A percentile compares a stretch with the other conserved stretches of the same genome.
Evolutionary conservation across 2,888 invertebrate species (phyloP).

Genomic region (Abscondita cerata): DNA sequence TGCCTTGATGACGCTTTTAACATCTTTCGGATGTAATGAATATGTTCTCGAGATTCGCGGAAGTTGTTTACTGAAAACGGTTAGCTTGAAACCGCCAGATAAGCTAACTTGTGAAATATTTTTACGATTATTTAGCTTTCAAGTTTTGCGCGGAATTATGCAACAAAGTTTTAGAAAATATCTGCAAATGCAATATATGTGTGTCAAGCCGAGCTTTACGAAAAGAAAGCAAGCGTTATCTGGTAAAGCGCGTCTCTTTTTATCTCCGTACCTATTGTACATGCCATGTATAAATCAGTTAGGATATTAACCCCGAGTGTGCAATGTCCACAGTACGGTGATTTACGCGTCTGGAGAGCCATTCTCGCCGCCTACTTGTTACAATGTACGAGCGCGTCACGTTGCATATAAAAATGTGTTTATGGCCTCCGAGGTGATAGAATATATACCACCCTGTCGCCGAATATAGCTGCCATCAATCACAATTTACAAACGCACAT

Average conservation of each 20-base stretch:
- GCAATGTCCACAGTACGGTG: constrained; percentile 56
- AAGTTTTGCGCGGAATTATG: constrained; percentile 24
- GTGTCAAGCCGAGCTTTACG: background rate
- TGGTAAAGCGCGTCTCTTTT: constrained; percentile 15
- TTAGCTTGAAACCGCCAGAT: constrained; percentile 27
- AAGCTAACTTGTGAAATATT: constrained; percentile 31
- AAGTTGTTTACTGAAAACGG: constrained; percentile 30
- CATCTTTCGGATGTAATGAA: constrained; percentile 40
- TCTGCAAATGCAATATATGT: too few relatives aligned
- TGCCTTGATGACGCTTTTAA: constrained; percentile 37
- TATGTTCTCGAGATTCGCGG: constrained; percentile 34
- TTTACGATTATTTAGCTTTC: constrained; percentile 31
- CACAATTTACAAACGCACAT: constrained; percentile 52
- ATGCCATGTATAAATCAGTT: constrained; percentile 53
- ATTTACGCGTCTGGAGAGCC: constrained; percentile 58
- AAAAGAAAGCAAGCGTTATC: constrained; percentile 17
- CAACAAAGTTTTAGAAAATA: constrained; percentile 26
- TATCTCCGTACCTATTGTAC: constrained; percentile 40
- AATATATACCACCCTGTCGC: constrained; percentile 54
- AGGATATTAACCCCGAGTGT: constrained; percentile 59
- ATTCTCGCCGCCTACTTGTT: constrained; percentile 56
- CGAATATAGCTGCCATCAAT: constrained; percentile 57
- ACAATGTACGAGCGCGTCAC: constrained; percentile 54
- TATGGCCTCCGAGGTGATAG: constrained; percentile 54
- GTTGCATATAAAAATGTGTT: constrained; percentile 58